Evolutionary conservation across 2,888 invertebrate genomes (phyloP), one percentile per base, ranked within the genome.

Genomic region (Tiphia femorata): DNA sequence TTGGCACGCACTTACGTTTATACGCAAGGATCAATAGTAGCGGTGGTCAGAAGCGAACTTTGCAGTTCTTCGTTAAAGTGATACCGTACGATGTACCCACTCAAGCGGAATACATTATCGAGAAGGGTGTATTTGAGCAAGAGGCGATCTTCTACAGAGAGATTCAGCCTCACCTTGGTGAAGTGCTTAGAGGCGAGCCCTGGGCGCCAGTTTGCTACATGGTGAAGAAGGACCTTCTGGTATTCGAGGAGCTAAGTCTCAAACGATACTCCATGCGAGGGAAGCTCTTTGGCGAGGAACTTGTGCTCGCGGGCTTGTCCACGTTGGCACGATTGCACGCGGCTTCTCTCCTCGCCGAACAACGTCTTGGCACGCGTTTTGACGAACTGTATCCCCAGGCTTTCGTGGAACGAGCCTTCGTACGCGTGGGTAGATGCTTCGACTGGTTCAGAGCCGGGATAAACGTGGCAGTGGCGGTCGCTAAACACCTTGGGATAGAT

Each of bases 1-100:
- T 80, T 0, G 76, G 78, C 3, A 67, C 75, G 2, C 77, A 81
- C 51, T 57, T 65, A 6, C 67, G 63, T 12, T 56, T 81, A 1
- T 47, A 35, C 3, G 64, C 80, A 4, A 63, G 54, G 1, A 46
- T 58, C 0, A 46, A 54, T 10, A 59, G 37, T 1, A 61, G 50
- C 21, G 41, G 19, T 5, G 42, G 16, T 5, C 12, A 38, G 1
- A 55, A 50, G 0, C 12, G 12, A n/a, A 58, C 20, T 0, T 33
- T 83, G 0, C 75, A 74, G 16, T 87, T 88, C 58, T 91, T 91
- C 70, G 81, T 89, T 0, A 91, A 91, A 77, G 84, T 86, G 5
- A 80, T 89, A 48, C 90, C 91, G 0, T 81, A 81, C 52, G 84
- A 84, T 10, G 83, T 87, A 42, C 72, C 73, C 0, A 74, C 81